Evolutionary conservation across 1,140 invertebrate genomes (phyloP), one percentile per base, ranked within the genome.

Genomic region (Drosophila willistoni): DNA sequence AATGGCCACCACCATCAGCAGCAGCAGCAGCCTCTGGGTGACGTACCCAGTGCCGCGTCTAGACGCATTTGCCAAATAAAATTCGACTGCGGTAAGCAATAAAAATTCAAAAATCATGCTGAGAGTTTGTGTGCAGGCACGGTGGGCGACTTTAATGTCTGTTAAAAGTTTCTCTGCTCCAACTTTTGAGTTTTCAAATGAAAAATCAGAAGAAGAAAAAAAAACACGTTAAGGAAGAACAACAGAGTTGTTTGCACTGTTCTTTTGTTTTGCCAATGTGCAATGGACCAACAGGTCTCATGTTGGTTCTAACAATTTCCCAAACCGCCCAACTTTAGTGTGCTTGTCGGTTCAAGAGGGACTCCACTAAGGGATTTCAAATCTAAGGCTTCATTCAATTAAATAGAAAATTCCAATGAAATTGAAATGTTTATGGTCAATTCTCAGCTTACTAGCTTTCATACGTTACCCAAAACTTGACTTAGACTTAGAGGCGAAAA

Each of bases 1-100:
- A 59, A 59, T 59, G 56, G 29, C 33, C 56, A 36, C 14, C 56
- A 59, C 17, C 44, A 3, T 44, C 60, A 44, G 60, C 13, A 39
- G 39, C 13, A 44, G 36, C 36, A 39, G 41, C 36, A 39, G 41
- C 4, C 44, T n/a, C 42, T 57, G n/a, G 10, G n/a, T 12, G 42
- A 7, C 12, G 25, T 47, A 12, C 19, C 69, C 33, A 33, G 42
- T 29, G 13, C 3, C 60, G 36, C 44, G 76, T 78, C 73, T 78
- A 78, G 76, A 72, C 76, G 61, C 68, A 68, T 68, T 73, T 73
- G 65, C 19, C 54, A 68, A 77, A 69, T 73, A 69, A 73, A 70
- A 55, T 64, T 76, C 61, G 56, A 72, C 67, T 69, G 44, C 7
- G 71, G 44, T 14, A 36, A 36, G 68, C 73, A 72, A 68, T 76